These are phyloP conservation scores for Arnoldichthys spilopterus DNA, from an alignment of 2,797 vertebrate species.

Conservation along the genomic window DNA sequence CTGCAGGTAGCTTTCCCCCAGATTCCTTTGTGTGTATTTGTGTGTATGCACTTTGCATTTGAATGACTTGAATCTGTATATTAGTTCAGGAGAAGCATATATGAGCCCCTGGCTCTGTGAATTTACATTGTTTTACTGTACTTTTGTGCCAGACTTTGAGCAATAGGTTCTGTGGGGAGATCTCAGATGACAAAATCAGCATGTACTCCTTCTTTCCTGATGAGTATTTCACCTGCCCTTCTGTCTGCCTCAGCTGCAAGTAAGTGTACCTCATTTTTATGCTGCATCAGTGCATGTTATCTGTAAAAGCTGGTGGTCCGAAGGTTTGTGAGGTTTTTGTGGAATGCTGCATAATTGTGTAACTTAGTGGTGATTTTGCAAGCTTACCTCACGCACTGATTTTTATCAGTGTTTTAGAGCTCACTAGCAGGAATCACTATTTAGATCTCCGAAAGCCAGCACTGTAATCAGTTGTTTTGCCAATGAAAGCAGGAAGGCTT, in stretches of 20 bases:
- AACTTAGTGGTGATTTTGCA: background rate
- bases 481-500: background rate
- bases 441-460: conserved; percentile 9
- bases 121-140: conserved; percentile 2
- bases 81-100: background rate
- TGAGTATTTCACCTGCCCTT: conserved; percentile 86
- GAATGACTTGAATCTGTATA: background rate
- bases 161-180: conserved; percentile 82
- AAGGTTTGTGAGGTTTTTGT: background rate
- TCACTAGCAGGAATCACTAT: background rate
- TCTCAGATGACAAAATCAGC: conserved; percentile 77
- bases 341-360: background rate
- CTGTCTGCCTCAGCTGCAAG: conserved; percentile 85
- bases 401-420: background rate
- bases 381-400: conserved; percentile 21
- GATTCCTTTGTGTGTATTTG: background rate
- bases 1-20: conserved; percentile 71
- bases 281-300: background rate
- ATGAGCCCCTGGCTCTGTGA: background rate
- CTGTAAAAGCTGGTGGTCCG: too few relatives aligned
- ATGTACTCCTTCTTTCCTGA: conserved; percentile 84
- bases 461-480: background rate
- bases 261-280: conserved; percentile 58
- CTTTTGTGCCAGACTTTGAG: conserved; percentile 74
- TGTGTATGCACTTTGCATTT: background rate